phyloP scores from a whole-genome alignment of 92 coral and sea anemone species.

The Epizoanthus scotinus region DNA sequence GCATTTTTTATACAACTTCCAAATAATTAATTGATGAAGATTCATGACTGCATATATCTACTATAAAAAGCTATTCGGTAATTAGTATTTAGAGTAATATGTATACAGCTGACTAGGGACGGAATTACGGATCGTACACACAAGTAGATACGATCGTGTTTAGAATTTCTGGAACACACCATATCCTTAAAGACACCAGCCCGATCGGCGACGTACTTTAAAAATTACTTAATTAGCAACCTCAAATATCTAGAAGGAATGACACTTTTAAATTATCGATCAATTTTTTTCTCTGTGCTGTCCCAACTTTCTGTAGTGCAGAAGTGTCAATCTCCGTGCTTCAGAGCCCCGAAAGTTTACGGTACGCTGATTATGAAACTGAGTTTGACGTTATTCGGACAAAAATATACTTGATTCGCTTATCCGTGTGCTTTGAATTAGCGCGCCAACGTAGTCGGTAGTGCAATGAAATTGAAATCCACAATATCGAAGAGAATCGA shows the following conservation, averaged over 20 bases:
- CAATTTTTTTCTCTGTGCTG: background rate
- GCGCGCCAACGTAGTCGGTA: constrained; percentile 41
- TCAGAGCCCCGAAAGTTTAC: background rate
- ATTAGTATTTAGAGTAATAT: background rate
- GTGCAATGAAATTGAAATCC: background rate
- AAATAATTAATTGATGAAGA: constrained; percentile 12
- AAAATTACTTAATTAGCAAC: background rate
- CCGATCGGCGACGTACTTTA: background rate
- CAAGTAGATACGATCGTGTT: too few species aligned
- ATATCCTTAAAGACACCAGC: background rate
- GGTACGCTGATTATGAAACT: background rate
- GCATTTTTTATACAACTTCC: constrained; percentile 27
- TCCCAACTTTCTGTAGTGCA: background rate
- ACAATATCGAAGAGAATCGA: background rate
- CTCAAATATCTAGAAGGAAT: background rate
- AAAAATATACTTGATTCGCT: background rate
- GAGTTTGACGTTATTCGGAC: background rate
- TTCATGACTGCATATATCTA: background rate
- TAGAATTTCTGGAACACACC: too few species aligned
- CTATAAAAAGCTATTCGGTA: background rate
- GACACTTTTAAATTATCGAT: constrained; percentile 1
- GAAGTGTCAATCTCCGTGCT: background rate
- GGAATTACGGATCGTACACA: too few species aligned
- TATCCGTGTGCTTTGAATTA: constrained; percentile 8
- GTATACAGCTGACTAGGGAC: background rate